Evolutionary conservation across 2,797 vertebrate species (phyloP).

Genomic region (Brachymystax lenok): DNA sequence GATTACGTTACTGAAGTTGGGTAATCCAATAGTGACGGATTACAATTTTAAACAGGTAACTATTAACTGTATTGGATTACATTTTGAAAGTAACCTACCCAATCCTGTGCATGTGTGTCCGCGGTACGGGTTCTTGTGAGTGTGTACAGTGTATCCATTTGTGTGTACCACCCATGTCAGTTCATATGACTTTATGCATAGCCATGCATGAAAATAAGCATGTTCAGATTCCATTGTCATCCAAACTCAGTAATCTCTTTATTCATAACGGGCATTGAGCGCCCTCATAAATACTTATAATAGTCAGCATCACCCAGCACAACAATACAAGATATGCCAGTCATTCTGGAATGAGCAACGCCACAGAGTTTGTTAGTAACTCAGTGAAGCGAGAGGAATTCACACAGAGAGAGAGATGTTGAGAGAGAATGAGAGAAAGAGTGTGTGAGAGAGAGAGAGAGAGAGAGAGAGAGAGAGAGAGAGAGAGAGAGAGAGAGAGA

Average conservation of each 20-base stretch:
- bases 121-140: background rate
- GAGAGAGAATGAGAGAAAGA: background rate
- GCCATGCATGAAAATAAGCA: background rate
- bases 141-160: background rate
- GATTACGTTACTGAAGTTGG: too few species aligned
- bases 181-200: too few species aligned
- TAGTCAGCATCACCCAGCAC: constrained; percentile 46
- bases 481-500: constrained; percentile 37
- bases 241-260: constrained; percentile 45
- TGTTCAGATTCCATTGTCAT: constrained; percentile 24
- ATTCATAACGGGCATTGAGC: constrained; percentile 47
- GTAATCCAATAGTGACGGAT: too few species aligned
- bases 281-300: constrained; percentile 54
- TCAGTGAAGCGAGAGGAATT: background rate
- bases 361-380: background rate
- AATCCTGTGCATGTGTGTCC: background rate
- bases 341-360: background rate
- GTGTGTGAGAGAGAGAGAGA: background rate
- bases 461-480: constrained; percentile 31
- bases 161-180: background rate
- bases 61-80: too few species aligned
- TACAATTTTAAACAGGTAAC: too few species aligned
- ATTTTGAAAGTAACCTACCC: too few species aligned
- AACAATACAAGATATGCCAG: constrained; percentile 29
- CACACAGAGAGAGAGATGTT: background rate